phyloP scores from a whole-genome alignment of 2,797 vertebrate genomes.

The Ceryle rudis region DNA sequence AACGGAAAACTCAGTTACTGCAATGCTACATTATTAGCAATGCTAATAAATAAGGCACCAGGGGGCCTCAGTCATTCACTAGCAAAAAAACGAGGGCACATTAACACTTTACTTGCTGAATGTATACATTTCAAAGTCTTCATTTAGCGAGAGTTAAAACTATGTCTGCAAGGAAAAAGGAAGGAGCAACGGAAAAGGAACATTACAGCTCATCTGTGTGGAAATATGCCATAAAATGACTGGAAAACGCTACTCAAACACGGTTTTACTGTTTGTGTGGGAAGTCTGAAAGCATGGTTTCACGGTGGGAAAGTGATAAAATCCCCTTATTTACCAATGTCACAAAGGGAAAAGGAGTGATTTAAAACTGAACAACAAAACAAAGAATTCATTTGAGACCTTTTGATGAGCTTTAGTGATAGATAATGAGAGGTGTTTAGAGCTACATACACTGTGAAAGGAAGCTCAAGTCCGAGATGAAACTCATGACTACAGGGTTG shows the following conservation, averaged over 20 bases:
- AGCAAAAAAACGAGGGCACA: neutral
- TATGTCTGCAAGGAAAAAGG: neutral
- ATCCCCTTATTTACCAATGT: neutral
- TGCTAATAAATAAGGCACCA: neutral
- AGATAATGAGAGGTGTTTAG: neutral
- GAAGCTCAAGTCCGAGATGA: neutral
- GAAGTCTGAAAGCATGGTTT: neutral
- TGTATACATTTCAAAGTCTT: neutral
- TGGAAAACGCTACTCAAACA: neutral
- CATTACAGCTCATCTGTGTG: neutral
- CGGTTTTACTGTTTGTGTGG: neutral
- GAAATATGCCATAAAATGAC: neutral
- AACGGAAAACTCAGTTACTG: neutral
- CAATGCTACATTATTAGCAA: neutral
- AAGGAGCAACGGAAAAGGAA: neutral
- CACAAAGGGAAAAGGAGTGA: neutral
- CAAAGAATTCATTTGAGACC: neutral
- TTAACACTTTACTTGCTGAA: neutral
- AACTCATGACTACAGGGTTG: neutral
- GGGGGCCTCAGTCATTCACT: constrained; percentile 5
- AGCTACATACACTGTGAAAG: neutral
- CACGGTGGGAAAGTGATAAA: neutral
- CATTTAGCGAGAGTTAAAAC: neutral
- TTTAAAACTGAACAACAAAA: neutral
- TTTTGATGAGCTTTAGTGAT: neutral